phyloP scores from a whole-genome alignment of 2,797 vertebrate species.

The Sylvilagus floridanus region DNA sequence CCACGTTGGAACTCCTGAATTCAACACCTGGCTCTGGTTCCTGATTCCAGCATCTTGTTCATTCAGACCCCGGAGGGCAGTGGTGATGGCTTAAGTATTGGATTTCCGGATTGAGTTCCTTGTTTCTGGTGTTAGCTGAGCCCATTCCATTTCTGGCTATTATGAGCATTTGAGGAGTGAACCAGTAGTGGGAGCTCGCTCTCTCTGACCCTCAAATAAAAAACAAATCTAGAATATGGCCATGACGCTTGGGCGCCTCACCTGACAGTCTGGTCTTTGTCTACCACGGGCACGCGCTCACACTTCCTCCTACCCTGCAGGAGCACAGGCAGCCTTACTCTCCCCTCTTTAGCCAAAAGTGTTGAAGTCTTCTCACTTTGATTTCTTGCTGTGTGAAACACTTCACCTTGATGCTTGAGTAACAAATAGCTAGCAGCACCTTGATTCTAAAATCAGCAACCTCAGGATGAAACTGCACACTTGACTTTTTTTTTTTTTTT shows the following conservation, averaged over 20 bases:
- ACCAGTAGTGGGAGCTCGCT: too few species aligned
- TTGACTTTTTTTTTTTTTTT: too few species aligned
- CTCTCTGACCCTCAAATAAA: too few species aligned
- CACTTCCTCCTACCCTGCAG: background rate
- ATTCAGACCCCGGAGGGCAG: too few species aligned
- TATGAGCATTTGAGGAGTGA: too few species aligned
- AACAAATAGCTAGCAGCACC: background rate
- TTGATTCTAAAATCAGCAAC: constrained; percentile 49
- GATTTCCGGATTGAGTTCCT: too few species aligned
- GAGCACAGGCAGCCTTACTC: background rate
- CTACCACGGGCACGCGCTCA: background rate
- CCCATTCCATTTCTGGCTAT: too few species aligned
- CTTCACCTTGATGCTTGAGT: constrained; percentile 26
- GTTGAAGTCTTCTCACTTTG: constrained; percentile 1
- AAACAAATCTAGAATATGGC: background rate
- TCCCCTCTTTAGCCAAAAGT: background rate
- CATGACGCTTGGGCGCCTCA: background rate
- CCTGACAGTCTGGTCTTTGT: background rate
- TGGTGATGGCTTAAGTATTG: too few species aligned
- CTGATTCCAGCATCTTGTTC: too few species aligned
- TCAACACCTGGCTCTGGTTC: too few species aligned
- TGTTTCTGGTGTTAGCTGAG: too few species aligned
- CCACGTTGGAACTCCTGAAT: too few species aligned
- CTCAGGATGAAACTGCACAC: background rate
- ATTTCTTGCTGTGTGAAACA: background rate